These are phyloP conservation scores for Hemibagrus guttatus DNA, from an alignment of 2,797 vertebrate genomes.

Conservation along the genomic window DNA sequence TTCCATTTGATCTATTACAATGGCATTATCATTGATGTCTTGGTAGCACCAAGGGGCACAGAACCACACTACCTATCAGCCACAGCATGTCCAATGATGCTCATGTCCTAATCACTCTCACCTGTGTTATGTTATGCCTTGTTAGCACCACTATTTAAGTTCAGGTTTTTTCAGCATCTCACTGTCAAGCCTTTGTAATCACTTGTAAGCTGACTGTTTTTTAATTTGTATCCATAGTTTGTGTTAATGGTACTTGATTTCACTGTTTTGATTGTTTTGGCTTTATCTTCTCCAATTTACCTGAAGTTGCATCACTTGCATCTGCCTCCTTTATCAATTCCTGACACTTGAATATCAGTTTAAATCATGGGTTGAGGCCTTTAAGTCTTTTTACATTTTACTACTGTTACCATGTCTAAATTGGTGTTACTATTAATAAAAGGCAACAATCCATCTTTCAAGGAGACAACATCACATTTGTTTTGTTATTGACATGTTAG, in stretches of 20 bases:
- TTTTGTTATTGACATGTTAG: no score
- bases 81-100: neutral
- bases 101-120: neutral
- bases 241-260: neutral
- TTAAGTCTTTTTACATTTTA: no score
- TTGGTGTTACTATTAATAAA: no score
- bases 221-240: neutral
- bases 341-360: no score
- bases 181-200: neutral
- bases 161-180: neutral
- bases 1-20: neutral
- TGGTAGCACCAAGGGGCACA: neutral
- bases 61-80: neutral
- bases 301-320: no score
- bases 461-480: no score
- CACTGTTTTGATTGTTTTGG: neutral
- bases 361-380: no score
- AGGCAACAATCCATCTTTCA: no score
- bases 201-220: neutral
- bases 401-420: no score
- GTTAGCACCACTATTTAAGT: neutral
- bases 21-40: neutral
- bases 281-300: no score
- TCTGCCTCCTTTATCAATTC: no score
- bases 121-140: neutral